These are phyloP conservation scores for Pygocentrus nattereri DNA, from an alignment of 2,797 vertebrate species.

Conservation along the genomic window DNA sequence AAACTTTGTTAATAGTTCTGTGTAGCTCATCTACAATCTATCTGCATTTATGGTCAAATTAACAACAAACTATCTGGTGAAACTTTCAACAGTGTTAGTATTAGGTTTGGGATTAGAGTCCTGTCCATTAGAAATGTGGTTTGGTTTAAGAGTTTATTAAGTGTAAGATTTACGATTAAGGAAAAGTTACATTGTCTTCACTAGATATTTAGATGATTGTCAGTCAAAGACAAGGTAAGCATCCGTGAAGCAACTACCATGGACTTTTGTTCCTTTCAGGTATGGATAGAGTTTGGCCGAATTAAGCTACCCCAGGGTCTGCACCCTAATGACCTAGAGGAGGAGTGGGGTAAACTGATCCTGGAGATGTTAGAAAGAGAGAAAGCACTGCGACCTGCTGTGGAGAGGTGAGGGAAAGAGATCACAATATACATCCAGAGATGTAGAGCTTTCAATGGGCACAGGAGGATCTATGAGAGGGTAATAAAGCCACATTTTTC, in stretches of 20 bases:
- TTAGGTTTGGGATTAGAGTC: not conserved
- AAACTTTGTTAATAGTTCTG: not conserved
- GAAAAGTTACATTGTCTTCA: not conserved
- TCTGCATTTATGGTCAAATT: not conserved
- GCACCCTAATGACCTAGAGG: constrained; percentile 95
- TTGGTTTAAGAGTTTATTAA: not conserved
- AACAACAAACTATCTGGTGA: not conserved
- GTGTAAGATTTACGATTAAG: not conserved
- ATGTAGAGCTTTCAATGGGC: not conserved
- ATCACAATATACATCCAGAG: not conserved
- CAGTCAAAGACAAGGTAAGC: not conserved
- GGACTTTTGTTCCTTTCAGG: constrained; percentile 70
- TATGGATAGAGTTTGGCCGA: constrained; percentile 97
- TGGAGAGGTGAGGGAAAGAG: constrained; percentile 85
- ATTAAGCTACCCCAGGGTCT: constrained; percentile 93
- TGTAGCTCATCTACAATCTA: not conserved
- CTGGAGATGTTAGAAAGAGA: constrained; percentile 97
- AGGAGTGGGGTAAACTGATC: constrained; percentile 98
- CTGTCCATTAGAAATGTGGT: not conserved
- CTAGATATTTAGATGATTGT: not conserved
- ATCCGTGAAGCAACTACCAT: not conserved
- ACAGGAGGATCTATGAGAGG: not conserved
- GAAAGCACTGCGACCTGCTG: constrained; percentile 91
- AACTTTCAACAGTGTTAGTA: too few relatives aligned
- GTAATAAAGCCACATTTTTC: not conserved